phyloP scores from a whole-genome alignment of 2,113 vertebrate genomes.

The Tetrao urogallus region DNA sequence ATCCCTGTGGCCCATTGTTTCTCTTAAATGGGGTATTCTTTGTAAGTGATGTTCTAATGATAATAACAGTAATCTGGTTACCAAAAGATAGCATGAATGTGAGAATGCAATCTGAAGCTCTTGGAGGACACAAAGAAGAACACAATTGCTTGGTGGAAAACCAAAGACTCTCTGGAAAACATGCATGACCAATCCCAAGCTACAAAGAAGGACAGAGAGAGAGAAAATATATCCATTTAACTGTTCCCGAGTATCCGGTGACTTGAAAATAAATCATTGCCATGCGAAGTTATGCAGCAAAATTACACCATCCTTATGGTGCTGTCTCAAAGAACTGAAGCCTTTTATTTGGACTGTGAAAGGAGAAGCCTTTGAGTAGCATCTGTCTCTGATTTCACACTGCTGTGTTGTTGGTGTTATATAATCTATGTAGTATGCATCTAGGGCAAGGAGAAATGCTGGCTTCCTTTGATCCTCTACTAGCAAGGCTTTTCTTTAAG shows the following conservation, averaged over 20 bases:
- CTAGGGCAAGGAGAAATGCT: background rate
- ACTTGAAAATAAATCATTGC: background rate
- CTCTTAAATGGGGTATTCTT: slow-evolving; percentile 25
- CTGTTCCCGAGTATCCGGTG: background rate
- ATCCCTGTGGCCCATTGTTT: slow-evolving; percentile 35
- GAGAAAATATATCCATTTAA: background rate
- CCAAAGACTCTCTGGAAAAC: background rate
- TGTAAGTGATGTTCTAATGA: slow-evolving; percentile 13
- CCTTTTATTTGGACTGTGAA: background rate
- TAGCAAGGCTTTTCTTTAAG: background rate
- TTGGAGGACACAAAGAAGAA: background rate
- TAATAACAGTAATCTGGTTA: slow-evolving; percentile 27
- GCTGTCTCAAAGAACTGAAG: background rate
- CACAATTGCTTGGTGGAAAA: background rate
- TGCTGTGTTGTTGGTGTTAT: background rate
- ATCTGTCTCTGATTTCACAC: background rate
- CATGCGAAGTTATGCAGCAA: background rate
- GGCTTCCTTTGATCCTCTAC: background rate
- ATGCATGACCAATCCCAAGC: background rate
- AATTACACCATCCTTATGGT: background rate
- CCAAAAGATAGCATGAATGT: background rate
- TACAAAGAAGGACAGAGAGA: background rate
- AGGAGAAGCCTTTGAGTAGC: background rate
- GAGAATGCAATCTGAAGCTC: slow-evolving; percentile 6
- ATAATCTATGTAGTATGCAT: background rate